Base-by-base conservation (phyloP, 2,888 invertebrate species). In the Zaprionus obscuricornis region DNA sequence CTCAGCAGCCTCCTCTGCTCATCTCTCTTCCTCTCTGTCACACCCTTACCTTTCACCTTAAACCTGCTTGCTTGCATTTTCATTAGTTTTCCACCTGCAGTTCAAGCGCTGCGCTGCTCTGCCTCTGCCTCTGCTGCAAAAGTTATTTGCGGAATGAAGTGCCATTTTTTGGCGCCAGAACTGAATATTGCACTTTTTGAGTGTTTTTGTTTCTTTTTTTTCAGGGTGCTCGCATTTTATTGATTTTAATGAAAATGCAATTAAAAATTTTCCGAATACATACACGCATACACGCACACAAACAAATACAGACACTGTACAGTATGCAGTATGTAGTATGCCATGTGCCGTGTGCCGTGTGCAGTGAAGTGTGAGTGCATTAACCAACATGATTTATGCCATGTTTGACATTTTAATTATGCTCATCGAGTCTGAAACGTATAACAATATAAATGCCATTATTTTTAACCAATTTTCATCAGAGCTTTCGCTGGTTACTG, bases 321-420 rank as follows among this genome's bases (percentile, higher is more conserved):
- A n/a, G n/a, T n/a, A n/a, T n/a, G n/a, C n/a, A n/a, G n/a, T n/a
- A n/a, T n/a, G n/a, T n/a, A n/a, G n/a, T n/a, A 29, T 36, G 14
- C 18, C 5, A 26, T 8, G 11, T n/a, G n/a, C n/a, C n/a, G n/a
- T n/a, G n/a, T n/a, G n/a, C n/a, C n/a, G n/a, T n/a, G n/a, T n/a
- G n/a, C n/a, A n/a, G n/a, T n/a, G n/a, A n/a, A n/a, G n/a, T n/a
- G 20, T 5, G 11, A 76, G 59, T 81, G 78, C 82, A 84, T 84
- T 81, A 81, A 74, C 64, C 60, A 59, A 63, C 57, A 56, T 67
- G 68, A 67, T 67, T 67, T 57, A 68, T 81, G 59, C 51, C 59
- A 62, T 62, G 74, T 70, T 67, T 78, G 78, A 78, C 85, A 74
- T 81, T 74, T 78, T 78, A 81, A 84, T 78, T 78, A 84, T 81